Base-by-base conservation (phyloP, 2,888 invertebrate species). In the Amblyjoppa proteus region DNA sequence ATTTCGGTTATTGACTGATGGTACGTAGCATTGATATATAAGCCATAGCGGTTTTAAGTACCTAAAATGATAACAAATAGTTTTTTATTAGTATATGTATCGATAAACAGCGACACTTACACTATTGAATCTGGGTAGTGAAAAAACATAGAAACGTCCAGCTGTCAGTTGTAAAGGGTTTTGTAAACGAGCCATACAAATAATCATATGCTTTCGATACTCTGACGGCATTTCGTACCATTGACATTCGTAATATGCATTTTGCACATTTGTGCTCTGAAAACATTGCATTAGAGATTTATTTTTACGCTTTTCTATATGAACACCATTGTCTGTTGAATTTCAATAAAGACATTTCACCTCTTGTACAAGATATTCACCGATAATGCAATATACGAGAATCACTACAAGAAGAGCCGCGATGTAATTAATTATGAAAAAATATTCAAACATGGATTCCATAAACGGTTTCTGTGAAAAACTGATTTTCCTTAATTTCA, bases 111-210 rank as follows among this genome's bases (percentile, higher is more conserved):
- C 56, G 11, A 3, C 34, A 89, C 94, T 94, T 92, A 95, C 95
- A 85, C 94, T 92, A 58, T 95, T 95, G 83, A 95, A 95, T 41
- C 95, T 94, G 73, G 93, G 93, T 28, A 95, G 92, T 1, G 95
- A 95, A 7, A 95, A 91, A 9, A 94, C 94, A 88, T 95, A 95
- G 89, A 95, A 94, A 90, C 95, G 95, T 5, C 95, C 96, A 16
- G 95, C 96, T 80, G 94, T 94, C 83, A 96, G 95, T 3, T 94
- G 92, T 13, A 95, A 94, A 0, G 95, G 94, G 4, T 92, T 93
- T 88, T 95, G 95, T 90, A 95, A 95, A 1, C 95, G 93, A 87
- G 95, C 94, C 94, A 96, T 94, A 4, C 95, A 94, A 68, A 96
- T 94, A 80, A 95, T 90, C 31, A 96, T 89, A 4, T 92, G 91